Evolutionary conservation across 2,797 vertebrate genomes (phyloP).

Genomic region (Sebastes goodei): DNA sequence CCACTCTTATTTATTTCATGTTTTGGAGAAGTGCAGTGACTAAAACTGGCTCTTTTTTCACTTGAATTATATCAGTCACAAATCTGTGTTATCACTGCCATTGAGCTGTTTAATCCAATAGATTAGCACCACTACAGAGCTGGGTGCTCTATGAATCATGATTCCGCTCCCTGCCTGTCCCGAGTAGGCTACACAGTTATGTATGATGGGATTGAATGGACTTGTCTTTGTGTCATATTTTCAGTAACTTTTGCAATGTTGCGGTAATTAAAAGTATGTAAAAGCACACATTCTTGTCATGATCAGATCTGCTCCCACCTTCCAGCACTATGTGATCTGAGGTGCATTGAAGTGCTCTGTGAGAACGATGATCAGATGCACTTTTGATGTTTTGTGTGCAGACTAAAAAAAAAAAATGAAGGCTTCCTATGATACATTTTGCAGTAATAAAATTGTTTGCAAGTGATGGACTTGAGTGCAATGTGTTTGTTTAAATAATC

Average conservation of each 20-base stretch:
- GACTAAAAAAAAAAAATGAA: constrained; percentile 33
- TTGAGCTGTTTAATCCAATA: constrained; percentile 27
- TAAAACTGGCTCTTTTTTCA: neutral
- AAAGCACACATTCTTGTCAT: constrained; percentile 39
- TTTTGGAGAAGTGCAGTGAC: constrained; percentile 4
- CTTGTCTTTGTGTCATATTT: constrained; percentile 8
- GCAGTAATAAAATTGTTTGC: constrained; percentile 79
- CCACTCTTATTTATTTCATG: constrained; percentile 9
- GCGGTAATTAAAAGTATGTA: constrained; percentile 6
- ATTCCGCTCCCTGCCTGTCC: neutral
- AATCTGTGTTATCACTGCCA: constrained; percentile 3
- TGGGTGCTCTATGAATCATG: constrained; percentile 2
- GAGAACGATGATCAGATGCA: constrained; percentile 34
- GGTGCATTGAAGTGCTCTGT: constrained; percentile 46
- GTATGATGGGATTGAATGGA: neutral
- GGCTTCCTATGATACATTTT: constrained; percentile 65
- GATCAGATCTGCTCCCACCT: constrained; percentile 7
- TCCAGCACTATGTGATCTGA: constrained; percentile 32
- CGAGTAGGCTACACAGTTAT: neutral
- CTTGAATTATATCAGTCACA: constrained; percentile 13
- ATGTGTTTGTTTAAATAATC: constrained; percentile 11
- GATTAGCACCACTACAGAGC: constrained; percentile 7
- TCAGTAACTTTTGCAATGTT: constrained; percentile 4
- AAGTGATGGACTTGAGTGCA: constrained; percentile 26
- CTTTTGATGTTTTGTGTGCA: constrained; percentile 63